Evolutionary conservation across 1,140 invertebrate species (phyloP), one percentile per base, ranked within the genome.

Genomic region (Drosophila lini): DNA sequence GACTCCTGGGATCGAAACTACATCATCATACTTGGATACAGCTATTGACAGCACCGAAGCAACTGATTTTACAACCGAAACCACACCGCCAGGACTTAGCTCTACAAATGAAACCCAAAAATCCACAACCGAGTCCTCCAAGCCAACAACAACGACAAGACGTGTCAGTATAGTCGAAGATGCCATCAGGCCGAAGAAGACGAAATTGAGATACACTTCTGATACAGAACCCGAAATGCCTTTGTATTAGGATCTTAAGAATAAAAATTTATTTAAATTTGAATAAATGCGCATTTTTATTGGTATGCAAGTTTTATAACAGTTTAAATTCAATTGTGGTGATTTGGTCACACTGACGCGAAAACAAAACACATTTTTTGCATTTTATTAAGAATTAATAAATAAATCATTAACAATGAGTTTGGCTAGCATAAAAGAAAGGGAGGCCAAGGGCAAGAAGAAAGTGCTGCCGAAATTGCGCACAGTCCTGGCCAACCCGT

Each of bases 391-490:
- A 5, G 0, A 15, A 56, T 13, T 25, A 25, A 28, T 10, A 19
- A 52, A 19, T 52, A 19, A 34, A 19, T 9, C 15, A 19, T 19
- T 19, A 19, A 4, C 10, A 52, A 88, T 89, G 84, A 89, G 78
- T 45, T 79, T 89, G 32, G 16, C 84, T 0, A 78, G 41, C 34
- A 78, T 89, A 28, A 89, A 81, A 42, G 22, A 81, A 32, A 83
- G 63, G n/a, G 84, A 89, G 61, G 8, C 48, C 2, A 89, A 89
- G 45, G 80, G 84, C 41, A 89, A 84, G 10, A 89, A 79, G 16
- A 89, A 89, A n/a, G 15, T 48, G 2, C 11, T 89, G 13, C 84
- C 84, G 4, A 89, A 70, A 10, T 19, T 89, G 25, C 81, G 85
- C 5, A 84, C 59, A 8, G 22, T 89, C 11, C 19, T 89, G 45